Evolutionary conservation across 2,113 vertebrate genomes (phyloP).

Genomic region (Trachemys scripta): DNA sequence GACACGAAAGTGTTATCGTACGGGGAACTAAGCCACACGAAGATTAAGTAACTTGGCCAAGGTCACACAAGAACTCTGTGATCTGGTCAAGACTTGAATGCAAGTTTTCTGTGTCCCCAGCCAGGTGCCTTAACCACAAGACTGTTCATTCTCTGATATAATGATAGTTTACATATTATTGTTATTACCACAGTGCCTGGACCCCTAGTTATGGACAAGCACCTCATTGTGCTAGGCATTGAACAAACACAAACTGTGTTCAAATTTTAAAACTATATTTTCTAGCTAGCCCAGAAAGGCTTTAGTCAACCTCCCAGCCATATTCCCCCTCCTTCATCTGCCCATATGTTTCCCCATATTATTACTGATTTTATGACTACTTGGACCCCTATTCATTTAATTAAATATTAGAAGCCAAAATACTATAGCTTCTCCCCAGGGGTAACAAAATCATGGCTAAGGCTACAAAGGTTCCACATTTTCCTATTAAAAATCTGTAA

Average conservation of each 20-base stretch:
- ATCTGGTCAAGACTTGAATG: background rate
- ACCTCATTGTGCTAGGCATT: background rate
- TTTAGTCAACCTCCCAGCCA: slow-evolving; percentile 8
- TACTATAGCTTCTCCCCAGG: background rate
- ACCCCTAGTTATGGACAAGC: background rate
- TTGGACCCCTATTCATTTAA: background rate
- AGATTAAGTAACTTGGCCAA: background rate
- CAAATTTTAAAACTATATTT: slow-evolving; percentile 28
- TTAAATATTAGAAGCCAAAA: background rate
- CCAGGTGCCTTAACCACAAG: background rate
- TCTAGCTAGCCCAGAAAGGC: slow-evolving; percentile 20
- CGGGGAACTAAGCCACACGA: background rate
- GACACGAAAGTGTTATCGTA: background rate
- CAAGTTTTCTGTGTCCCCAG: background rate
- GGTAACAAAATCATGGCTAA: background rate
- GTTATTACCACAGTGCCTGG: background rate
- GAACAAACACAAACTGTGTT: background rate
- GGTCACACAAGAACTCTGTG: background rate
- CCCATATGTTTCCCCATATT: background rate
- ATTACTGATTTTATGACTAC: background rate
- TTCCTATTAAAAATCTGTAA: background rate
- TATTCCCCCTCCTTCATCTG: slow-evolving; percentile 26
- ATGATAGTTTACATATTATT: background rate
- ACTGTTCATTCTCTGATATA: background rate
- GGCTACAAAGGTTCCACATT: background rate